Percentiles rank a stretch among this genome's conserved stretches.
Evolutionary conservation across 35 echinoderm and acorn worm species (phyloP).

Genomic region (Lytechinus variegatus): DNA sequence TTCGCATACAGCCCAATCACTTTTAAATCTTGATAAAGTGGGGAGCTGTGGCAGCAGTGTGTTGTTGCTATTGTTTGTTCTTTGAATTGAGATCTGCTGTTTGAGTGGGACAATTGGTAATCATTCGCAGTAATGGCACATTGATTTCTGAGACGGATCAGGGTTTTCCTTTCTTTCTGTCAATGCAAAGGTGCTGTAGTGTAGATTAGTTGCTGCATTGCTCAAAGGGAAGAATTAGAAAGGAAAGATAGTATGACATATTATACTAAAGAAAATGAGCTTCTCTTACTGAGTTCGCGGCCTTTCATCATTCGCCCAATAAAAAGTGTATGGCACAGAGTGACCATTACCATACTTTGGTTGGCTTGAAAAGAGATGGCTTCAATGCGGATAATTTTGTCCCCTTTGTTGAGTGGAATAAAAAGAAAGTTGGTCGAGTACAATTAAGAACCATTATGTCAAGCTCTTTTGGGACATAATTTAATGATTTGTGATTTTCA

Average conservation of each 20-base stretch:
- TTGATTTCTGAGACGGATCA: slow-evolving; percentile 1
- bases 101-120: neutral
- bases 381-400: neutral
- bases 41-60: neutral
- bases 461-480: neutral
- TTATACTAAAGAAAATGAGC: neutral
- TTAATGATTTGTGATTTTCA: slow-evolving; percentile 5
- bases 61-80: neutral
- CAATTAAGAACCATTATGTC: slow-evolving; percentile 4
- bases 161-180: neutral
- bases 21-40: neutral
- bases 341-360: neutral
- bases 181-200: neutral
- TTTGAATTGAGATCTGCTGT: neutral
- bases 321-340: neutral
- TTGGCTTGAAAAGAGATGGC: neutral
- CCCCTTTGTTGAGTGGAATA: neutral
- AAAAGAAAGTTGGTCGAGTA: neutral
- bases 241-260: neutral
- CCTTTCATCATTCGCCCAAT: neutral
- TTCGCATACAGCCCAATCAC: neutral
- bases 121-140: neutral
- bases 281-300: neutral
- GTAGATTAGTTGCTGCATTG: neutral
- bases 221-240: neutral